phyloP scores from a whole-genome alignment of 1,140 invertebrate genomes.

The Marisa cornuarietis region DNA sequence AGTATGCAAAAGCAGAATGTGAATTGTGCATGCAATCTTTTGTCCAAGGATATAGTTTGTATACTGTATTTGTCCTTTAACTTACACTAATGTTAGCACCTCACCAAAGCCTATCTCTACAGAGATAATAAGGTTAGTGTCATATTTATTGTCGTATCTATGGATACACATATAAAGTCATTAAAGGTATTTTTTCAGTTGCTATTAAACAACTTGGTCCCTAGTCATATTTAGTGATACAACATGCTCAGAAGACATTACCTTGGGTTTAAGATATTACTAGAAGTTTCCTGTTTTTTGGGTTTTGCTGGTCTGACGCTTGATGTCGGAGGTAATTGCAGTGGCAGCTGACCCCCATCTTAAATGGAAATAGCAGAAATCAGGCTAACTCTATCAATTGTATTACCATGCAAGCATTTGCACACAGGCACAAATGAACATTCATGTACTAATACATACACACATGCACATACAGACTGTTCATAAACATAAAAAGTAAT shows the following conservation, averaged over 20 bases:
- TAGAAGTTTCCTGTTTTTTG: slow-evolving; percentile 32
- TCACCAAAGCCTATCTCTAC: too few species aligned
- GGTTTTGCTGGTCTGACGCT: slow-evolving; percentile 45
- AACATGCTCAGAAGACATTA: background rate
- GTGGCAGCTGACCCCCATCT: slow-evolving; percentile 52
- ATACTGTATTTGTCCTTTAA: too few species aligned
- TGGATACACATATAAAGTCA: too few species aligned
- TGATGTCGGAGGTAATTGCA: slow-evolving; percentile 51
- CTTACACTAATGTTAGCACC: too few species aligned
- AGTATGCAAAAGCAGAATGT: too few species aligned
- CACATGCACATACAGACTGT: background rate
- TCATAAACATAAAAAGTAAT: background rate
- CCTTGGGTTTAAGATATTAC: slow-evolving; percentile 42
- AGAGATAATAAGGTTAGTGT: too few species aligned
- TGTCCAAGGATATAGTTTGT: too few species aligned
- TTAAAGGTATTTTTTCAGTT: too few species aligned
- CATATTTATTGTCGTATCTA: too few species aligned
- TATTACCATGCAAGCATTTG: background rate
- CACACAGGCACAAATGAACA: background rate
- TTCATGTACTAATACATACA: background rate
- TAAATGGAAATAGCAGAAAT: slow-evolving; percentile 17
- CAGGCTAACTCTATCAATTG: background rate
- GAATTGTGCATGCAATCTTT: too few species aligned
- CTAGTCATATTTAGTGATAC: too few species aligned
- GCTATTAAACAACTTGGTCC: too few species aligned